phyloP scores from a whole-genome alignment of 2,888 invertebrate genomes.

The Acleris holmiana region DNA sequence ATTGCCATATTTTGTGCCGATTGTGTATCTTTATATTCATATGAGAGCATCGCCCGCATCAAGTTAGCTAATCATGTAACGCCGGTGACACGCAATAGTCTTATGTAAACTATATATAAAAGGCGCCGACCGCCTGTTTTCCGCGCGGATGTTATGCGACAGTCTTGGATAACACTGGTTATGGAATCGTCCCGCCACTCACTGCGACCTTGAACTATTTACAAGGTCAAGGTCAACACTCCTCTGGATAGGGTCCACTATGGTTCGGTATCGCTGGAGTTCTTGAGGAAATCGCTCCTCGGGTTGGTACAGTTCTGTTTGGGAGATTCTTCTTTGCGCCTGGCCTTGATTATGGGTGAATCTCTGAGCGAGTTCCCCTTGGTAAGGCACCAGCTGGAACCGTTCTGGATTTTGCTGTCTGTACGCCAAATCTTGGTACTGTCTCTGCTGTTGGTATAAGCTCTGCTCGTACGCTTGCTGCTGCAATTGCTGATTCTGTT shows the following conservation, averaged over 20 bases:
- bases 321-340: slow-evolving; percentile 41
- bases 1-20: too few relatives aligned
- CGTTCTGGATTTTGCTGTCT: slow-evolving; percentile 29
- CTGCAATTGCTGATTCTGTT: slow-evolving; percentile 41
- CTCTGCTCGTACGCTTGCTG: slow-evolving; percentile 49
- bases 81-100: background rate
- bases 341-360: slow-evolving; percentile 49
- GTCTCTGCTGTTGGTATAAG: slow-evolving; percentile 50
- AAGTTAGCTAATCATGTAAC: background rate
- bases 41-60: too few relatives aligned
- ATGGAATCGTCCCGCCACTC: slow-evolving; percentile 43
- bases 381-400: slow-evolving; percentile 39
- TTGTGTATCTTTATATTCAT: too few relatives aligned
- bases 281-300: background rate
- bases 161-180: slow-evolving; percentile 4
- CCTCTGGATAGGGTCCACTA: slow-evolving; percentile 46
- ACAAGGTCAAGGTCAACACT: slow-evolving; percentile 75
- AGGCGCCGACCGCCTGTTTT: background rate
- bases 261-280: slow-evolving; percentile 45
- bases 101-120: background rate
- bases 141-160: background rate
- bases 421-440: slow-evolving; percentile 6
- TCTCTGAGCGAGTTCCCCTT: slow-evolving; percentile 44
- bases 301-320: slow-evolving; percentile 7
- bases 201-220: slow-evolving; percentile 51